These are phyloP conservation scores for Drosophila aldrichi DNA, from an alignment of 2,888 invertebrate species.

Conservation along the genomic window DNA sequence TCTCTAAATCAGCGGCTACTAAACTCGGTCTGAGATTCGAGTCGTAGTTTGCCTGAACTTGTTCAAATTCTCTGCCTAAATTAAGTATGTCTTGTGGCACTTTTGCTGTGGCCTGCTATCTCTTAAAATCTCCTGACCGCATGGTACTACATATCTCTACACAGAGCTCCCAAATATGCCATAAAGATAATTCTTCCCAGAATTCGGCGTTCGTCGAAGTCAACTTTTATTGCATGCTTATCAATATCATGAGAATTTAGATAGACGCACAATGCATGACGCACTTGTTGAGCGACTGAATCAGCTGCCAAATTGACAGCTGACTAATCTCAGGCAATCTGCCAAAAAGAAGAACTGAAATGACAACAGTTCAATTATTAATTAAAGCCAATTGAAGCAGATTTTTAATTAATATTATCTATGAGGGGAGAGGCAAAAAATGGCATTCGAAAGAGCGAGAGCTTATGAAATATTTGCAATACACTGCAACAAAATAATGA, in stretches of 20 bases:
- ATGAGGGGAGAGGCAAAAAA: constrained; percentile 7
- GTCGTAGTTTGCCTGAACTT: background rate
- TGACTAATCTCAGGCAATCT: constrained; percentile 24
- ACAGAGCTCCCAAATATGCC: background rate
- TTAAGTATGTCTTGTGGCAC: too few species aligned
- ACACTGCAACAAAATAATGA: constrained; percentile 7
- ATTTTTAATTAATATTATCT: constrained; percentile 53
- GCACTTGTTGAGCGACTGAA: constrained; percentile 4
- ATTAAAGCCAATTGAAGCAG: constrained; percentile 40
- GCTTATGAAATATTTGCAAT: background rate
- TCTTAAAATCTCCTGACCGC: too few species aligned
- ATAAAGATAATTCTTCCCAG: background rate
- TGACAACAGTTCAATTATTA: constrained; percentile 40
- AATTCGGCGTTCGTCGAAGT: background rate
- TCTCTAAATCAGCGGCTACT: background rate
- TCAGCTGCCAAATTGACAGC: constrained; percentile 13
- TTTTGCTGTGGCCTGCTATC: too few species aligned
- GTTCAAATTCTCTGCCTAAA: background rate
- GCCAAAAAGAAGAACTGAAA: background rate
- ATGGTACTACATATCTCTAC: too few species aligned
- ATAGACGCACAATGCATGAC: constrained; percentile 18
- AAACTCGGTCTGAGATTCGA: too few species aligned
- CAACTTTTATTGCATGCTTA: background rate
- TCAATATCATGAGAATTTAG: constrained; percentile 3
- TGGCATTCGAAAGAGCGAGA: background rate